Base-by-base conservation (phyloP, 2,113 vertebrate species). In the Trichomycterus rosablanca region DNA sequence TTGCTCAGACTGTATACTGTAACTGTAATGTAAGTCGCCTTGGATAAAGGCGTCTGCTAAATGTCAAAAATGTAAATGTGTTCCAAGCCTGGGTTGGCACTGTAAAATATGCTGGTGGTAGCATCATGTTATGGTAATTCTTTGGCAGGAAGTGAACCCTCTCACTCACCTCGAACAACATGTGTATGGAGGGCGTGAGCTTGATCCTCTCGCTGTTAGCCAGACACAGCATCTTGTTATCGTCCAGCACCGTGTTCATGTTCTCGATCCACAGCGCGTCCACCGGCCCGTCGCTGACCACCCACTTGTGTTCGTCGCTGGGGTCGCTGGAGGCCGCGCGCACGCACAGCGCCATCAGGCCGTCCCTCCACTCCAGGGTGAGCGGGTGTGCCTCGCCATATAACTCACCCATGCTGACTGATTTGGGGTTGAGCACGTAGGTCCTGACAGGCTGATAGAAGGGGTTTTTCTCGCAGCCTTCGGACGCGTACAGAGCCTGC, bases 261-360 rank as follows among this genome's bases (percentile, higher is more conserved):
- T 93, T 94, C 83, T 93, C 91, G n/a, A 94, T 93, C 92, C 92
- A 94, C 48, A 93, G 76, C 3, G 91, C 91, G 15, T 94, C 92
- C 24, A 94, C 90, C 0, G 92, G 91, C 2, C 91, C 92, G 19
- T 93, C 92, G 12, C 88, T 87, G 60, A 93, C 58, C 40, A 94
- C 88, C 92, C 92, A 94, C 51, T 93, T 91, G 73, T 93, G 91
- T 42, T 88, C 74, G 14, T 89, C 83, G 0, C 75, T 89, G 22
- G 80, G 76, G 58, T 91, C 89, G 10, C 70, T 87, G 42, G 86
- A 82, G 19, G 89, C 91, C 6, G 86, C 76, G 37, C 91, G 86
- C 18, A 94, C 89, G 42, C 88, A 92, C 12, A 91, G 73, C 0
- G 87, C 91, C 91, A 94, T 93, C 56, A 94, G 75, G 18, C 91